Percentiles rank a stretch among this genome's conserved stretches.
phyloP scores from a whole-genome alignment of 1,140 invertebrate species.

The Musca vetustissima region DNA sequence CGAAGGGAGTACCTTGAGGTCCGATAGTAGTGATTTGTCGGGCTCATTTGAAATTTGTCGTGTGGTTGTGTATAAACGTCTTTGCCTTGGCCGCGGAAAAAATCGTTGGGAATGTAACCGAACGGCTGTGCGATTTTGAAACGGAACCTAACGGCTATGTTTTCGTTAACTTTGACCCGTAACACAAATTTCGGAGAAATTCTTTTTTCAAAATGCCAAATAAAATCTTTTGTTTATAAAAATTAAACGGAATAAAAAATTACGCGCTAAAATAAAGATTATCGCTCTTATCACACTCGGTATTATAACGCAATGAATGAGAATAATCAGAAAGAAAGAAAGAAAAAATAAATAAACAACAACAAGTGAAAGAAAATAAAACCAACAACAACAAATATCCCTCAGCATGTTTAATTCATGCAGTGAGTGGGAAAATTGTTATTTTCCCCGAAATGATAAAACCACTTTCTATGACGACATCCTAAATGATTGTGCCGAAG shows the following conservation, averaged over 20 bases:
- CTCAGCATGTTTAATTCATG: constrained; percentile 39
- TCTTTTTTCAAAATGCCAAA: too few relatives aligned
- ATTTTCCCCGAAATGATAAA: constrained; percentile 38
- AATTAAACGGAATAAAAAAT: background rate
- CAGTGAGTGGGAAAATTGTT: constrained; percentile 39
- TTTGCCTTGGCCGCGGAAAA: background rate
- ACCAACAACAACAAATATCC: background rate
- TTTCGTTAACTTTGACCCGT: background rate
- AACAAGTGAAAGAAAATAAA: background rate
- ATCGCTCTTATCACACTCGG: background rate
- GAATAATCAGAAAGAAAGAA: background rate
- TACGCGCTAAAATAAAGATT: background rate
- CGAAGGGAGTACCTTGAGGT: too few relatives aligned
- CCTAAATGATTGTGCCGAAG: constrained; percentile 16
- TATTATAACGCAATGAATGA: background rate
- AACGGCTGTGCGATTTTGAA: background rate
- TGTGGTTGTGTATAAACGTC: constrained; percentile 3
- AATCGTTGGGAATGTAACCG: background rate
- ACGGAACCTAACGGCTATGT: background rate
- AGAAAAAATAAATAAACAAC: constrained; percentile 9
- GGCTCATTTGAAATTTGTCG: constrained; percentile 22
- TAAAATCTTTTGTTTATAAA: background rate
- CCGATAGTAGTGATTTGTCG: constrained; percentile 4
- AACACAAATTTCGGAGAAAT: background rate
- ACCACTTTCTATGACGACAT: constrained; percentile 43